Conservation (phyloP, 2,113 vertebrate genomes). For the Nycticebus coucang region DNA sequence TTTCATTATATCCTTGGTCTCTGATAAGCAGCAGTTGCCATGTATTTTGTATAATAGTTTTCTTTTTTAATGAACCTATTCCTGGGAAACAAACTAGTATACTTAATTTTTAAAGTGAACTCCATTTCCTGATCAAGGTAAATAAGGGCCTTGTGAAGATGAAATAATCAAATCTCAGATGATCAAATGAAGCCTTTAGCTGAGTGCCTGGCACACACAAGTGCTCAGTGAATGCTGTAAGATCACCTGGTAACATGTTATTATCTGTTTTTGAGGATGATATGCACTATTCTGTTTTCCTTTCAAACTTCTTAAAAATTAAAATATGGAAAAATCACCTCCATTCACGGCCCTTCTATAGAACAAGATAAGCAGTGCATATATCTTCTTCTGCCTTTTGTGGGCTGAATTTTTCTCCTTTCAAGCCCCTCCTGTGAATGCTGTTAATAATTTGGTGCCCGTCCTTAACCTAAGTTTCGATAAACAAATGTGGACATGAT, state of each 20-base stretch:
- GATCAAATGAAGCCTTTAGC: neutral
- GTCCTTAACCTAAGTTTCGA: neutral
- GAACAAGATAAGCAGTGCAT: neutral
- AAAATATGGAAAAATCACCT: neutral
- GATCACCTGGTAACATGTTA: no score
- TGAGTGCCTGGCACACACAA: neutral
- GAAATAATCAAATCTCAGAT: neutral
- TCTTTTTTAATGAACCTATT: constrained; percentile 15
- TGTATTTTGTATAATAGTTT: constrained; percentile 34
- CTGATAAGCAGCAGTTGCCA: constrained; percentile 44
- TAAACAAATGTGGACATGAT: neutral
- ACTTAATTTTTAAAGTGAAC: neutral
- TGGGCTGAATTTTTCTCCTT: neutral
- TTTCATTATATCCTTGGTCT: constrained; percentile 29
- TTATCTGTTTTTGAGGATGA: neutral
- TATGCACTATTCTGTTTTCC: neutral
- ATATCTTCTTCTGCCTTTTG: neutral
- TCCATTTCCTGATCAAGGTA: neutral
- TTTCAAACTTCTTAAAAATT: neutral
- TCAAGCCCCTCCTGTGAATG: neutral
- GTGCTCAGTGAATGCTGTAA: fast-evolving
- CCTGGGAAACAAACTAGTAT: neutral
- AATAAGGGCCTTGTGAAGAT: neutral
- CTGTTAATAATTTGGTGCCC: neutral
- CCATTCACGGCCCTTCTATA: neutral